Evolutionary conservation across 2,888 invertebrate species (phyloP), one percentile per base, ranked within the genome.

Genomic region (Hypselothyrea guttata): DNA sequence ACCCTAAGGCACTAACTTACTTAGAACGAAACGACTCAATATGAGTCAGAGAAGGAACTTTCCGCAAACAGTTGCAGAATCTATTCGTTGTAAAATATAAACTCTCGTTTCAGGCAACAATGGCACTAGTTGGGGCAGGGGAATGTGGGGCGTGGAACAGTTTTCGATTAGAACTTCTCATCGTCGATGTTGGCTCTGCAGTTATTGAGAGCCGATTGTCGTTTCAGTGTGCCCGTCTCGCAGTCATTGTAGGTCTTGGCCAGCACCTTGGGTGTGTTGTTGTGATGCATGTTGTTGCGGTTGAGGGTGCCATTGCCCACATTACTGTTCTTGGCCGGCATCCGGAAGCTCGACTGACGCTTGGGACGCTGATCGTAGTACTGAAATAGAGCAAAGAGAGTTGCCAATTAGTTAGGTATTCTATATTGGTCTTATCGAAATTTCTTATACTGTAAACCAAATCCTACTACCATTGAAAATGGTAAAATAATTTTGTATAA

Each of bases 161-260:
- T 7, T 16, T 18, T 18, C n/a, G n/a, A 38, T 16, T 18, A 38
- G 66, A 90, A 90, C 70, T 90, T 90, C 56, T 90, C 90, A 57
- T 90, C 90, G 44, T 90, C 90, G 34, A 89, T 88, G 62, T 87
- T 86, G 7, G 86, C 72, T 18, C 90, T 84, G 53, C 86, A 93
- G 84, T 94, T 94, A 18, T 94, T 93, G 49, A 92, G 86, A 62
- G 91, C 92, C 74, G 95, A 95, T 88, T 95, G 95, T 44, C 95
- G 91, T 74, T 94, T 93, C 33, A 95, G 89, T 0, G 95, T 95
- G 11, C 95, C 94, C 47, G 94, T 93, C 85, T 96, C 95, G 84
- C 94, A 95, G 70, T 96, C 96, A 92, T 92, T 79, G 92, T 92
- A 60, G 92, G 93, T 89, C 94, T 95, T 28, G 92, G 93, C 86